These are phyloP conservation scores for Anarhynchus alexandrinus DNA, from an alignment of 2,113 vertebrate genomes.

Conservation along the genomic window DNA sequence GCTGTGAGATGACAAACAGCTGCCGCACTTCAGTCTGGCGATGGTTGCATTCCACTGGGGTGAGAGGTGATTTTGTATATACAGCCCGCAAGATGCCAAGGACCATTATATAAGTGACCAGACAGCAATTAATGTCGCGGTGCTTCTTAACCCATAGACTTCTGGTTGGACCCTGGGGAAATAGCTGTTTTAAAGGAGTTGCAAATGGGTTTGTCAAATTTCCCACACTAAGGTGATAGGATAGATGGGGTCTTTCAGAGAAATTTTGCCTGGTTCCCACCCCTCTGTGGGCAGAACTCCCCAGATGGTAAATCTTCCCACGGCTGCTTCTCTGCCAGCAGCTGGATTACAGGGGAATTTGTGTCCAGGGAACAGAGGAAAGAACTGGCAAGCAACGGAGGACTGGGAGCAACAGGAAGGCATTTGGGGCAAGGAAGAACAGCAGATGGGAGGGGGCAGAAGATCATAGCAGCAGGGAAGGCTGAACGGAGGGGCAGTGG, in stretches of 20 bases:
- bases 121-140: not conserved
- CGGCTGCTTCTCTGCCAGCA: not conserved
- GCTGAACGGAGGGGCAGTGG: not conserved
- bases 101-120: not conserved
- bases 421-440: not conserved
- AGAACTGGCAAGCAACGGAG: not conserved
- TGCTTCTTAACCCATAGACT: not conserved
- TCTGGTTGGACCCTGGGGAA: not conserved
- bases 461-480: not conserved
- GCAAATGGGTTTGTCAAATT: not conserved
- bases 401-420: not conserved
- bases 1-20: not conserved
- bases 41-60: not conserved
- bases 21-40: not conserved
- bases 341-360: not conserved
- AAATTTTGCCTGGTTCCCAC: not conserved
- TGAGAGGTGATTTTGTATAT: constrained; percentile 7
- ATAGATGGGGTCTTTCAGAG: not conserved
- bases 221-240: not conserved
- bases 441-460: not conserved
- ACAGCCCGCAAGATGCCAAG: not conserved
- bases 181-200: not conserved
- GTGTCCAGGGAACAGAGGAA: not conserved
- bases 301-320: not conserved
- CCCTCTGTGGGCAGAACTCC: not conserved